Percentiles rank a stretch among this genome's conserved stretches.
Conservation (phyloP, 2,888 invertebrate genomes). For the Lottia scabra region DNA sequence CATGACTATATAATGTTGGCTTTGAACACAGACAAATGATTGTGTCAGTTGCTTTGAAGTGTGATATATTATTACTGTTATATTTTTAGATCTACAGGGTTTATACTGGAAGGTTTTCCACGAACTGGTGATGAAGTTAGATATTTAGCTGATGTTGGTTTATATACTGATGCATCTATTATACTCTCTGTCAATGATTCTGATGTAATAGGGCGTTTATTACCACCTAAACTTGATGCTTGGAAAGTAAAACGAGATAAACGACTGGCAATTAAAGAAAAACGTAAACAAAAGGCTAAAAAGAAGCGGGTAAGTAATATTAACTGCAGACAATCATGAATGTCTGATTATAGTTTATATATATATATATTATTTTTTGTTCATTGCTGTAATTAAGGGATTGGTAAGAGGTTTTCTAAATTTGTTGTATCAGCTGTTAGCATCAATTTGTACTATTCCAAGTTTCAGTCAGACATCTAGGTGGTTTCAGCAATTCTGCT, state of each 20-base stretch:
- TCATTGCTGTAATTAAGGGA: too few relatives aligned
- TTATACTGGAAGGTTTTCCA: conserved; percentile 69
- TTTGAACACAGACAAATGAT: too few relatives aligned
- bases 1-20: too few relatives aligned
- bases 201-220: conserved; percentile 65
- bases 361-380: too few relatives aligned
- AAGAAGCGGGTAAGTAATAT: conserved; percentile 58
- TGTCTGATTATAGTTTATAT: too few relatives aligned
- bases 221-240: conserved; percentile 65
- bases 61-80: too few relatives aligned
- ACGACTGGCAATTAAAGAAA: conserved; percentile 54
- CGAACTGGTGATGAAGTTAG: conserved; percentile 64
- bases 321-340: neutral
- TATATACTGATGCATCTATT: conserved; percentile 67
- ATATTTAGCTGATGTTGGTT: conserved; percentile 60
- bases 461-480: too few relatives aligned
- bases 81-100: conserved; percentile 62
- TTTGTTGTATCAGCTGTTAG: too few relatives aligned
- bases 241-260: conserved; percentile 64
- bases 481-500: too few relatives aligned
- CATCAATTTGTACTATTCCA: too few relatives aligned
- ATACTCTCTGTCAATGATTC: conserved; percentile 61
- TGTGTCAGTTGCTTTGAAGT: too few relatives aligned
- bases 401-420: too few relatives aligned
- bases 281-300: conserved; percentile 62